Evolutionary conservation across 2,113 vertebrate genomes (phyloP).

Genomic region (Gavialis gangeticus): DNA sequence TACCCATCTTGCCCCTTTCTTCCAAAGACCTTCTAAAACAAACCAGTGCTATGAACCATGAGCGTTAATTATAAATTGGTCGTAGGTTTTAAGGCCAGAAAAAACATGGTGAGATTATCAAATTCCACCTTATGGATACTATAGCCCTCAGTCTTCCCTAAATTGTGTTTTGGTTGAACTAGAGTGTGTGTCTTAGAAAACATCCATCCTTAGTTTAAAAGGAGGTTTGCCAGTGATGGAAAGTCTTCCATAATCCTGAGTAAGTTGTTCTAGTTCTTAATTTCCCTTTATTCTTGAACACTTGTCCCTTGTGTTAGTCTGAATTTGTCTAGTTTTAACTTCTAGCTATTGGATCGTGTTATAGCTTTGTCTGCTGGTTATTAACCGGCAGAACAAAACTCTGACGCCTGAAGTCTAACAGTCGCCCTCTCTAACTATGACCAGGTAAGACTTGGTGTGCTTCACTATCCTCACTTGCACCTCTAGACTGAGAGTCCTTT

Average conservation of each 20-base stretch:
- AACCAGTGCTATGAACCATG: not conserved
- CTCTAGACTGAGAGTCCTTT: not conserved
- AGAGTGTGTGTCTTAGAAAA: not conserved
- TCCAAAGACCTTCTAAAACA: not conserved
- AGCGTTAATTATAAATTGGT: not conserved
- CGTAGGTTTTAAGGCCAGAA: not conserved
- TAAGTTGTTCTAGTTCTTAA: not conserved
- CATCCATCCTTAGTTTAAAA: not conserved
- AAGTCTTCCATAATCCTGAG: not conserved
- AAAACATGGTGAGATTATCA: not conserved
- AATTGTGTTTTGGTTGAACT: not conserved
- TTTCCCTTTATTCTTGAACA: not conserved
- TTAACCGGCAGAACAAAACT: not conserved
- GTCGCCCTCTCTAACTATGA: not conserved
- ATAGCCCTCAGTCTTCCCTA: not conserved
- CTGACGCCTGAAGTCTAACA: rapidly evolving
- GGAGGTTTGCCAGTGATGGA: no score
- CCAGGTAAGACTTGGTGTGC: not conserved
- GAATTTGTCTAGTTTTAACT: not conserved
- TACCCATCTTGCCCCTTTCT: not conserved
- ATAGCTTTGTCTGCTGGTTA: not conserved
- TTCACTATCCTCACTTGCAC: not conserved
- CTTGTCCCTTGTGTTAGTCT: not conserved
- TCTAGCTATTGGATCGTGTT: not conserved
- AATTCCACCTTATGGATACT: not conserved